Evolutionary conservation across 2,797 vertebrate species (phyloP), one percentile per base, ranked within the genome.

Genomic region (Etheostoma perlongum): DNA sequence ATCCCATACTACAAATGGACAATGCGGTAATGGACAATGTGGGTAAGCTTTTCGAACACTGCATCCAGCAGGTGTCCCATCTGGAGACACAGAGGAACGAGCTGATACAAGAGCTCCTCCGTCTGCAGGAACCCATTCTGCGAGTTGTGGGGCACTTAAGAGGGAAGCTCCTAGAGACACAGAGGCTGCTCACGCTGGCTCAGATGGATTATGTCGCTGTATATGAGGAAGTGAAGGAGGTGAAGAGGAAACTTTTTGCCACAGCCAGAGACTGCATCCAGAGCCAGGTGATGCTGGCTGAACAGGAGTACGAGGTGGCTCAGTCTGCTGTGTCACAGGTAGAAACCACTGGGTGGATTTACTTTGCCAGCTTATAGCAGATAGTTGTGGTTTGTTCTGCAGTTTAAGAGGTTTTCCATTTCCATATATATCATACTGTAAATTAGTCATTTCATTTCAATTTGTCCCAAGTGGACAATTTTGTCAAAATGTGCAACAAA

Each of bases 221-320:
- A 61, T 80, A 88, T 64, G 95, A 97, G 16, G 96, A 99, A 64
- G 95, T 95, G 81, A 88, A 92, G 3, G 93, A 93, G 85, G 95
- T 96, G 88, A 98, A 97, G 85, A 95, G 93, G 92, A 96, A 94
- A 57, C 90, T 98, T 6, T 97, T 99, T 74, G 82, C 84, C 72
- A 93, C 95, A 57, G 95, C 95, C 2, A 96, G 97, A 89, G 95
- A 96, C 46, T 96, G 96, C 15, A 96, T 99, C 88, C 95, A 96
- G 58, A 97, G 92, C 87, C 96, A 98, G 86, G 96, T 97, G 88
- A 94, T 91, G 61, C 93, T 98, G 86, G 93, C 96, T 54, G 93
- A 91, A 53, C 91, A 90, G 1, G 83, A 94, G 80, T 96, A 97
- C 0, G 94, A 96, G 14, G 95, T 98, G 88, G 95, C 95, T 57